Evolutionary conservation across 2,113 vertebrate species (phyloP).

Genomic region (Corydoras maculifer): DNA sequence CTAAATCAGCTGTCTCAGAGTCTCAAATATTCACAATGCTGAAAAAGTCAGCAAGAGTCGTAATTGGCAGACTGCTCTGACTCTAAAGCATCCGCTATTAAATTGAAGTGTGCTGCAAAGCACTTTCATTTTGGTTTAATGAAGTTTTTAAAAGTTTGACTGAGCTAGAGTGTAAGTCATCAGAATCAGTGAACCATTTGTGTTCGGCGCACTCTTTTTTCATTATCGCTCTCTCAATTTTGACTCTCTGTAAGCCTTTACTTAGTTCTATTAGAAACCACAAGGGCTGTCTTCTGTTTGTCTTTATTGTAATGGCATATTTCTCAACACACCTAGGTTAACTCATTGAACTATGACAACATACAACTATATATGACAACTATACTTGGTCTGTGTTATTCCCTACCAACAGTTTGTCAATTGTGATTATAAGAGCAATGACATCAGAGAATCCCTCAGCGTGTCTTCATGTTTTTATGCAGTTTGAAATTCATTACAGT

Average conservation of each 20-base stretch:
- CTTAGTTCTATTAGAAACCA: conserved; percentile 27
- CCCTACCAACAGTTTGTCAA: no score
- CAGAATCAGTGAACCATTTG: conserved; percentile 34
- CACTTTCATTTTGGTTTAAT: conserved; percentile 71
- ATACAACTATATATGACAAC: no score
- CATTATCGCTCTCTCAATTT: conserved; percentile 34
- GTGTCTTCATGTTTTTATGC: not conserved
- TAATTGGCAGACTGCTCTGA: conserved; percentile 64
- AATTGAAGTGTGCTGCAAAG: conserved; percentile 62
- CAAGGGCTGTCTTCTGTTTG: not conserved
- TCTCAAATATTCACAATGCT: conserved; percentile 60
- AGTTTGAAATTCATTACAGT: not conserved
- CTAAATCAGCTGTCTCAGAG: conserved; percentile 57
- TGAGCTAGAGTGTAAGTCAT: conserved; percentile 56
- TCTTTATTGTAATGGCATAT: conserved; percentile 19
- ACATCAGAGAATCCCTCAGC: not conserved
- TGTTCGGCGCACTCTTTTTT: conserved; percentile 48
- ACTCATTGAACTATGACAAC: conserved; percentile 1
- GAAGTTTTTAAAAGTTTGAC: conserved; percentile 69
- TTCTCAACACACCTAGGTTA: conserved; percentile 15
- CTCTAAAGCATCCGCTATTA: conserved; percentile 63
- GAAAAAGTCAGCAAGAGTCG: conserved; percentile 63
- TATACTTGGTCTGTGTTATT: no score
- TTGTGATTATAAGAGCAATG: not conserved
- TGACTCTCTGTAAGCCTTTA: conserved; percentile 31